Percentiles rank a stretch among this genome's conserved stretches.
phyloP scores from a whole-genome alignment of 2,888 invertebrate species.

The Synergus itoensis region DNA sequence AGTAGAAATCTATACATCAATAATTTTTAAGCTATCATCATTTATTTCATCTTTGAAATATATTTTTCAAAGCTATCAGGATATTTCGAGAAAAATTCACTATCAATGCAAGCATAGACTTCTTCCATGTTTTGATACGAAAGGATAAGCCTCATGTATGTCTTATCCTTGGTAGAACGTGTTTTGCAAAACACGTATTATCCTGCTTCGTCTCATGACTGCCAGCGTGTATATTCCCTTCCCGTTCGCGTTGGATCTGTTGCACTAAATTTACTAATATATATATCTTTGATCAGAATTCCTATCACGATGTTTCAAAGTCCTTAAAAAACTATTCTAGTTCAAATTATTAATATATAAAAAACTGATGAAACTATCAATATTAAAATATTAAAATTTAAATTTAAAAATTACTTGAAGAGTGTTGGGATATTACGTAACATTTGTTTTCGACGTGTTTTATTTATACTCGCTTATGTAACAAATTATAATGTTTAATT shows the following conservation, averaged over 20 bases:
- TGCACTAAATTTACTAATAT: not conserved
- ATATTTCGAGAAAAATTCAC: not conserved
- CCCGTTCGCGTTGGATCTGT: not conserved
- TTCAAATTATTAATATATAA: too few species aligned
- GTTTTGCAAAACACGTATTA: constrained; percentile 7
- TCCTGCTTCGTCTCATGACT: constrained; percentile 1
- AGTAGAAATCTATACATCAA: not conserved
- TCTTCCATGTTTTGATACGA: not conserved
- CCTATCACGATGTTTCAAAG: not conserved
- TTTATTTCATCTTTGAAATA: not conserved
- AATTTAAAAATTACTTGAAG: too few species aligned
- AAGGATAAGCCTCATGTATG: not conserved
- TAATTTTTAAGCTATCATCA: not conserved
- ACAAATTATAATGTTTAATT: too few species aligned
- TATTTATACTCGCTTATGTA: too few species aligned
- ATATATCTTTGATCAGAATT: not conserved
- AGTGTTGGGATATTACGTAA: too few species aligned
- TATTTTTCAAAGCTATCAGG: not conserved
- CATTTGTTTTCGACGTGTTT: too few species aligned
- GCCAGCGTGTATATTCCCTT: not conserved
- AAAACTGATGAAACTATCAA: too few species aligned
- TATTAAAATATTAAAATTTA: too few species aligned
- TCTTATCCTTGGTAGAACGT: not conserved
- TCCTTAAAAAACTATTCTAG: not conserved
- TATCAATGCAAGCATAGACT: not conserved